These are phyloP conservation scores for Stenichneumon culpator DNA, from an alignment of 2,888 invertebrate species.

Conservation along the genomic window DNA sequence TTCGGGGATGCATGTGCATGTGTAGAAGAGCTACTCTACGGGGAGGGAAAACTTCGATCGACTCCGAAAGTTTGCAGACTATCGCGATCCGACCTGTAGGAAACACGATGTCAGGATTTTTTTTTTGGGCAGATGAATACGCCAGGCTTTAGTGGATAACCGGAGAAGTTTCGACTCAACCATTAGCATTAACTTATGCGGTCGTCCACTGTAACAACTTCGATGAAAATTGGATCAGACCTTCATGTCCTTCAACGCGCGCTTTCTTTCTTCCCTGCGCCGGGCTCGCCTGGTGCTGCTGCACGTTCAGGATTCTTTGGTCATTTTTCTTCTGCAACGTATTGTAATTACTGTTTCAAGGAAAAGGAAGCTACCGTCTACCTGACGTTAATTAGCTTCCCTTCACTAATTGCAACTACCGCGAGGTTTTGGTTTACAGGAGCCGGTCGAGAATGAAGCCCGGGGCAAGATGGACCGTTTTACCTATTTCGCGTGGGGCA, in stretches of 20 bases:
- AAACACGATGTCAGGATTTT: constrained; percentile 1
- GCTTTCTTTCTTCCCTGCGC: not conserved
- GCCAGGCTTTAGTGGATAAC: not conserved
- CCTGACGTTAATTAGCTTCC: constrained; percentile 38
- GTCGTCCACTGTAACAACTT: constrained; percentile 6
- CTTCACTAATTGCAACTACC: constrained; percentile 21
- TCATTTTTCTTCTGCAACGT: not conserved
- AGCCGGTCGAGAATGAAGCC: not conserved
- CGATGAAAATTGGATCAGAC: not conserved
- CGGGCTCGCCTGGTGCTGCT: not conserved
- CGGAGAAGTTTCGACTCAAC: not conserved
- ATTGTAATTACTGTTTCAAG: constrained; percentile 20
- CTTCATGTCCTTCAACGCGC: not conserved
- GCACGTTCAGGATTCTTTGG: not conserved
- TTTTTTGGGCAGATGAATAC: not conserved
- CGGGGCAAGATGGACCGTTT: not conserved
- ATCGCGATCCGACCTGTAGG: not conserved
- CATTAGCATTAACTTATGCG: not conserved
- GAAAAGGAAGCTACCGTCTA: not conserved
- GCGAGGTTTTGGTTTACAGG: not conserved
- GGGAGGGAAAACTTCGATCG: not conserved
- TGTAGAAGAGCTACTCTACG: not conserved
- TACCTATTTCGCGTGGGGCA: not conserved
- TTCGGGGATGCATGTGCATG: not conserved
- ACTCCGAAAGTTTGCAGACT: not conserved